These are phyloP conservation scores for Volucella bombylans DNA, from an alignment of 2,888 invertebrate genomes.

Conservation along the genomic window DNA sequence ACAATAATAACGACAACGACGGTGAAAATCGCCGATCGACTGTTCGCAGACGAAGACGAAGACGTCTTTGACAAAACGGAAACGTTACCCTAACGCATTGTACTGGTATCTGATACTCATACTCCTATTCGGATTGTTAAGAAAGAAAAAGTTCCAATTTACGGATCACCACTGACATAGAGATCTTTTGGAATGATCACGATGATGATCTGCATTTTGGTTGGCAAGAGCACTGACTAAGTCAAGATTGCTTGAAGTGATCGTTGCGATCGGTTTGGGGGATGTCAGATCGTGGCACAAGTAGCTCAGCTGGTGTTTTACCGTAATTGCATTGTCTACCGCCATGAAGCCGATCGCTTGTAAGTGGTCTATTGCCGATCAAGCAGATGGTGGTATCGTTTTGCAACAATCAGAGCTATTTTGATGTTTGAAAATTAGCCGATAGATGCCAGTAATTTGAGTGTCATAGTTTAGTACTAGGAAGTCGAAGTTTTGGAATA, in stretches of 20 bases:
- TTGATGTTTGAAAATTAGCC: neutral
- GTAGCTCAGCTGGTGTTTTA: conserved; percentile 51
- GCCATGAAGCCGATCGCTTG: neutral
- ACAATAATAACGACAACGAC: neutral
- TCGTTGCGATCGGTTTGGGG: conserved; percentile 1
- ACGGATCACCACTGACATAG: conserved; percentile 67
- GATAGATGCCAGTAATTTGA: neutral
- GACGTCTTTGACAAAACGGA: conserved; percentile 66
- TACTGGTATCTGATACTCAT: neutral
- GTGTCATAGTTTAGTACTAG: too few relatives aligned
- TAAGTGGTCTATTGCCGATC: neutral
- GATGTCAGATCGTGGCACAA: conserved; percentile 38
- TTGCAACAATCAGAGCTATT: neutral
- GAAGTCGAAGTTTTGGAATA: too few relatives aligned
- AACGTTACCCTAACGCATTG: conserved; percentile 57
- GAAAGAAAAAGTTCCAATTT: conserved; percentile 63
- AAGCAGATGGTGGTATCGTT: conserved; percentile 19
- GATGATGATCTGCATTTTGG: conserved; percentile 55
- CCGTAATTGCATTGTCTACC: conserved; percentile 36
- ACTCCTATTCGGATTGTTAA: conserved; percentile 46
- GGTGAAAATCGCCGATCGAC: neutral
- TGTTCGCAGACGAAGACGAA: conserved; percentile 11
- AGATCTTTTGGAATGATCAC: conserved; percentile 60
- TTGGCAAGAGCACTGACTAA: neutral
- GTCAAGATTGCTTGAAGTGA: conserved; percentile 32